A percentile compares a stretch with the other conserved stretches of the same genome.
phyloP scores from a whole-genome alignment of 2,113 vertebrate genomes.

The Nesoenas mayeri region DNA sequence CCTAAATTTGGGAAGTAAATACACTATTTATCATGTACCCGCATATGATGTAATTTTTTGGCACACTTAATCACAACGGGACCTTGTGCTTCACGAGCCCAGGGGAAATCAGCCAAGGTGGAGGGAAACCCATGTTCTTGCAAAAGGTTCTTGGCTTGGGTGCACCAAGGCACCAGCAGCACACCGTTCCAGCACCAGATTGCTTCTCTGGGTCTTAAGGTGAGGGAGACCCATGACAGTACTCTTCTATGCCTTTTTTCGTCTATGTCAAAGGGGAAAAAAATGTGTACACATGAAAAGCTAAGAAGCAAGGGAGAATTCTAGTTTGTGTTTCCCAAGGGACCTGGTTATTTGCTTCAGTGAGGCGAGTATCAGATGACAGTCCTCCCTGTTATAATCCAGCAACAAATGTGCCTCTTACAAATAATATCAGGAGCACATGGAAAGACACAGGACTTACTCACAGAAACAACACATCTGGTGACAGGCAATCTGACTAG shows the following conservation, averaged over 20 bases:
- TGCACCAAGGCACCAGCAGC: rapidly evolving
- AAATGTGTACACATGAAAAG: neutral
- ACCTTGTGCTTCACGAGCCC: rapidly evolving
- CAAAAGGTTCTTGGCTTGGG: neutral
- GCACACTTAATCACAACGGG: neutral
- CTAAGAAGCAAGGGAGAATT: neutral
- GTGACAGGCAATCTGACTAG: neutral
- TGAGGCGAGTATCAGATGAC: neutral
- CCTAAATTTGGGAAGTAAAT: neutral
- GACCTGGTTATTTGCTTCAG: neutral
- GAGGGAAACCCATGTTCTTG: neutral
- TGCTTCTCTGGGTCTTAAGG: neutral
- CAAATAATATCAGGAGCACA: neutral
- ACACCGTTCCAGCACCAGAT: neutral
- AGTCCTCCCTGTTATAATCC: neutral
- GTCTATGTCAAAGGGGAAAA: rapidly evolving
- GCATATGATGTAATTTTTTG: neutral
- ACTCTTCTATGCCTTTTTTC: neutral
- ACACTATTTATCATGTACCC: neutral
- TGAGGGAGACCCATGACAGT: neutral
- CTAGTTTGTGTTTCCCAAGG: neutral
- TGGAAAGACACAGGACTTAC: neutral
- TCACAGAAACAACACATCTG: constrained; percentile 12
- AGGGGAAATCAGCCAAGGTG: neutral
- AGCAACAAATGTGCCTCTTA: constrained; percentile 23